Evolutionary conservation across 2,113 vertebrate species (phyloP), one percentile per base, ranked within the genome.

Genomic region (Lepus timidus): DNA sequence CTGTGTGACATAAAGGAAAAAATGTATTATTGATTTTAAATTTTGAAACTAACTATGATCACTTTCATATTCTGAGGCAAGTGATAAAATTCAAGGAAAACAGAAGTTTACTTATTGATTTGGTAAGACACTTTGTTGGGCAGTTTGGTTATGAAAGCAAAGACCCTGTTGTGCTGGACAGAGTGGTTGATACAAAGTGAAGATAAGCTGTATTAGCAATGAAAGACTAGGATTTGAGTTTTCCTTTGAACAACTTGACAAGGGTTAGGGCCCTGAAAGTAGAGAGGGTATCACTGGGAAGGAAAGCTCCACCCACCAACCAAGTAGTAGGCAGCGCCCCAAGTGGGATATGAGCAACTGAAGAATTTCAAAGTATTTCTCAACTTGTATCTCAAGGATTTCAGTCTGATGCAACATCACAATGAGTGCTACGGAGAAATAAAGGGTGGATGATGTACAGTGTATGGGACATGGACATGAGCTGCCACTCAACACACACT

Each of bases 381-480:
- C 9, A 61, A 65, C 23, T n/a, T 20, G n/a, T 39, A 44, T 55
- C 9, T 9, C 61, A 51, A 84, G 67, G 22, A 65, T 58, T 80
- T 90, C 55, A 39, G 76, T 33, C 49, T 39, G 25, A 85, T 68
- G 44, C 31, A 64, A n/a, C 17, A 33, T 51, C 51, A 52, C n/a
- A 12, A 9, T 39, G 29, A 11, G 11, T 33, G 7, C 27, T 75
- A 36, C 65, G n/a, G 36, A 65, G 33, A 91, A 55, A 19, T 31
- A 22, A 73, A 88, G 13, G 6, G 49, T 27, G 14, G 10, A n/a
- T 22, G 5, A 1, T 19, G 7, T 36, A 3, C 1, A 11, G 1
- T 25, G 4, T 13, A 29, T 2, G 9, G 20, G 4, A 0, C 12
- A 0, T 0, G 23, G 33, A 11, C 27, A 12, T 20, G 75, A 71